A percentile compares a stretch with the other conserved stretches of the same genome.
These are phyloP conservation scores for Spicauda simplicius DNA, from an alignment of 2,888 invertebrate genomes.

Conservation along the genomic window DNA sequence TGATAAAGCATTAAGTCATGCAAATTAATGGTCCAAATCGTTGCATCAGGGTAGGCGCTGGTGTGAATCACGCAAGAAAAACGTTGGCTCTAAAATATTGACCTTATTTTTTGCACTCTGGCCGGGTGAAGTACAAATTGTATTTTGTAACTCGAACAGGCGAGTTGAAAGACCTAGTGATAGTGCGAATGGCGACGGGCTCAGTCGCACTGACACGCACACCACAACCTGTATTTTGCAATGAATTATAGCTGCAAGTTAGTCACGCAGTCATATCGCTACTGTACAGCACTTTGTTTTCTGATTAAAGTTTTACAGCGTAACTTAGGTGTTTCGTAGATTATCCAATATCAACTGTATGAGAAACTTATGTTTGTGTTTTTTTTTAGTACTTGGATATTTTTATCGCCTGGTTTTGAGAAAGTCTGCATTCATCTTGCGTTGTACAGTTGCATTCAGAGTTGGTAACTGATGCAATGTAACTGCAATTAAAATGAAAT, in stretches of 20 bases:
- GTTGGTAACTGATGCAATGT: too few relatives aligned
- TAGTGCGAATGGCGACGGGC: constrained; percentile 18
- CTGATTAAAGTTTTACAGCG: not conserved
- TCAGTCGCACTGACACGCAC: constrained; percentile 24
- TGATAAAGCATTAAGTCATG: constrained; percentile 18
- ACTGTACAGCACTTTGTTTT: not conserved
- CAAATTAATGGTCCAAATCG: constrained; percentile 16
- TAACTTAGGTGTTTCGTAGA: not conserved
- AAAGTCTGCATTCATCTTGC: too few relatives aligned
- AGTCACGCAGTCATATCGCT: constrained; percentile 16
- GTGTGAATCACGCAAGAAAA: constrained; percentile 21
- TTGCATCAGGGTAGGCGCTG: constrained; percentile 5
- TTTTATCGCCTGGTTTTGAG: too few relatives aligned
- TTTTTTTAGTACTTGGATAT: too few relatives aligned
- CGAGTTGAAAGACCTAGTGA: constrained; percentile 41
- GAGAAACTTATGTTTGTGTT: not conserved
- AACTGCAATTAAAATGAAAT: too few relatives aligned
- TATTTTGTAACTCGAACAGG: constrained; percentile 27
- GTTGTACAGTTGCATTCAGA: too few relatives aligned
- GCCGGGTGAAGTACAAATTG: constrained; percentile 12
- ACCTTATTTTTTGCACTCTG: constrained; percentile 26
- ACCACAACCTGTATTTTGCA: constrained; percentile 26
- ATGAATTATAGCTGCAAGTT: constrained; percentile 31
- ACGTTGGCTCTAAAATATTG: constrained; percentile 24
- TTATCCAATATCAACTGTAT: not conserved